These are phyloP conservation scores for Centruroides vittatus DNA, from an alignment of 1,140 invertebrate genomes.

Conservation along the genomic window DNA sequence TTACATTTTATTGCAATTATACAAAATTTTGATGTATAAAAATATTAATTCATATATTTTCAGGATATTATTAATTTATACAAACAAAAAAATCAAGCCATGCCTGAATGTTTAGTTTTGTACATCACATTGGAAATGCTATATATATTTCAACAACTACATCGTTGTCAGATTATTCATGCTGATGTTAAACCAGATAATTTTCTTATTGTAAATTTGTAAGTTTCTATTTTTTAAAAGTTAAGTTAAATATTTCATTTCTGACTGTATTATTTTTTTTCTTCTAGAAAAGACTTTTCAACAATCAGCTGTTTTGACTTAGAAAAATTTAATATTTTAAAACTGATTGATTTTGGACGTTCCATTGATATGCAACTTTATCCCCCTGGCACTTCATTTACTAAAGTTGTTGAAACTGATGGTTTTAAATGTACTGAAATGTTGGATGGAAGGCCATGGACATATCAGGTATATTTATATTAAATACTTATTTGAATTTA, in stretches of 20 bases:
- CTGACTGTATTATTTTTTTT: too few species aligned
- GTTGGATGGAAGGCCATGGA: conserved; percentile 73
- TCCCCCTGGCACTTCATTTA: conserved; percentile 61
- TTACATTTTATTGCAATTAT: too few species aligned
- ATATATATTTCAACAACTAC: conserved; percentile 71
- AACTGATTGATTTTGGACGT: conserved; percentile 74
- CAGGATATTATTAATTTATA: conserved; percentile 27
- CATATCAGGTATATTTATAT: conserved; percentile 48
- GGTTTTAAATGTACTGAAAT: conserved; percentile 74
- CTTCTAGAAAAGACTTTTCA: too few species aligned
- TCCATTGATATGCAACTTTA: conserved; percentile 78
- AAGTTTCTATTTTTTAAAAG: not conserved
- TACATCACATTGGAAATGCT: conserved; percentile 76
- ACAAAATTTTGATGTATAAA: too few species aligned
- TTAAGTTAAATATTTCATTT: not conserved
- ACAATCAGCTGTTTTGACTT: too few species aligned
- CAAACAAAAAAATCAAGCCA: conserved; percentile 14
- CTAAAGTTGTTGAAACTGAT: conserved; percentile 50
- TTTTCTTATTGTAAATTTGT: conserved; percentile 43
- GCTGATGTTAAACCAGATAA: conserved; percentile 97
- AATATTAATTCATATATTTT: too few species aligned
- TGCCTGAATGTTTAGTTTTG: conserved; percentile 48
- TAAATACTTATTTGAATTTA: too few species aligned
- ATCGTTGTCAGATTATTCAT: conserved; percentile 82
- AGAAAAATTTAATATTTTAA: conserved; percentile 29